Conservation (phyloP, 2,797 vertebrate genomes). For the Oceanodroma leucorhoa region DNA sequence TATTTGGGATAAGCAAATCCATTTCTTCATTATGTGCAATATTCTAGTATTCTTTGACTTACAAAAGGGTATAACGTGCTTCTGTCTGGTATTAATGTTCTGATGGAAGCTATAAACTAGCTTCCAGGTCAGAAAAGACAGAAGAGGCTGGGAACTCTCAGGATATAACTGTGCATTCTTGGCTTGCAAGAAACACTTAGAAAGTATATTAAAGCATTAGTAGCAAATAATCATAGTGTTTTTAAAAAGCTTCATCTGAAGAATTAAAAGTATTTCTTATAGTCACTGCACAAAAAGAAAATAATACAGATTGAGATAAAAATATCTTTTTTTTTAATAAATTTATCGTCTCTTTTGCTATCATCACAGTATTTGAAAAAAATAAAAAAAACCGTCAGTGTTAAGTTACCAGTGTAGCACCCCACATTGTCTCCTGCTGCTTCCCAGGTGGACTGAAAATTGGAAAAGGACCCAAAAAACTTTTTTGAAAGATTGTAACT, state of each 20-base stretch:
- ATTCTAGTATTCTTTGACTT: neutral
- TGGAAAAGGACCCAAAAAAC: neutral
- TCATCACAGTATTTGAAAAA: neutral
- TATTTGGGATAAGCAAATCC: neutral
- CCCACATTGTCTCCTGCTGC: neutral
- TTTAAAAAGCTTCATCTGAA: neutral
- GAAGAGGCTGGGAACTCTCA: neutral
- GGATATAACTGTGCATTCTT: neutral
- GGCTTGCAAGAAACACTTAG: neutral
- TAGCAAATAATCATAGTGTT: neutral
- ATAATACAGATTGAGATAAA: neutral
- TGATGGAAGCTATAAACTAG: neutral
- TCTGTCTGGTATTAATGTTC: neutral
- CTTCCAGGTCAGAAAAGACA: neutral
- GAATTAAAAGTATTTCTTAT: neutral
- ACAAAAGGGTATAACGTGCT: neutral
- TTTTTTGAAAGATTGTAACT: neutral
- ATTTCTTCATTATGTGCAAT: neutral
- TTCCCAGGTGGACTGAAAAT: neutral
- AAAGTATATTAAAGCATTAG: neutral
- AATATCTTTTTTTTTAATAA: neutral
- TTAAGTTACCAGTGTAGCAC: neutral
- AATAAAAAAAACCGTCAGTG: neutral
- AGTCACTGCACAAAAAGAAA: neutral
- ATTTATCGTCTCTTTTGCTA: neutral